Conservation (phyloP, 2,888 invertebrate genomes). For the Drosophila kuntzei region DNA sequence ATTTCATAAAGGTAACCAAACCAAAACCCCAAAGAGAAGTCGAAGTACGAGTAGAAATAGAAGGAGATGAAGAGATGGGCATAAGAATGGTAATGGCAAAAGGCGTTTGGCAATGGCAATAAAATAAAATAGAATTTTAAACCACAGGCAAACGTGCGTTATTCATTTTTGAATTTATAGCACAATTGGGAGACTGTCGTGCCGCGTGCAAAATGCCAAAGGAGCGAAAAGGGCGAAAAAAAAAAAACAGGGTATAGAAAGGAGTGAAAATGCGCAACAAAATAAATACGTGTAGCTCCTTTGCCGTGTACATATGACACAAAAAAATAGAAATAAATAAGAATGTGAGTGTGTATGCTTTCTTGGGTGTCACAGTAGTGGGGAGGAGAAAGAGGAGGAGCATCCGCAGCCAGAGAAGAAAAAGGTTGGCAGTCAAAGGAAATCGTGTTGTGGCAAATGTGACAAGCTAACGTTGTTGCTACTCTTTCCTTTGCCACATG, state of each 20-base stretch:
- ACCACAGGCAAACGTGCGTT: constrained; percentile 81
- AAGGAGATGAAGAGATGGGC: neutral
- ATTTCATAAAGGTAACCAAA: constrained; percentile 50
- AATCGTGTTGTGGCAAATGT: constrained; percentile 76
- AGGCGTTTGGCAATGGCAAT: constrained; percentile 59
- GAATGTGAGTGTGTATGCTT: constrained; percentile 12
- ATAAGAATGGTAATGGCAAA: constrained; percentile 6
- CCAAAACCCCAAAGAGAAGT: constrained; percentile 15
- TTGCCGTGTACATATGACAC: constrained; percentile 49
- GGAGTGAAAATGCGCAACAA: constrained; percentile 74
- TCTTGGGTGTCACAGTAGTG: constrained; percentile 2
- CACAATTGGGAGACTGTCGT: constrained; percentile 76
- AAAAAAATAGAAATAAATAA: constrained; percentile 75
- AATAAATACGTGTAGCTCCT: constrained; percentile 54
- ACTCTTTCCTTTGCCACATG: neutral
- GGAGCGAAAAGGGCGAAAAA: constrained; percentile 39
- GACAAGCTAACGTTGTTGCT: constrained; percentile 60
- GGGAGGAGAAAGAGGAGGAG: constrained; percentile 2
- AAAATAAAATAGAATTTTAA: constrained; percentile 77
- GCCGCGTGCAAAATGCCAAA: constrained; percentile 57
- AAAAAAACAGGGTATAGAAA: constrained; percentile 30
- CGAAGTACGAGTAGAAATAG: neutral
- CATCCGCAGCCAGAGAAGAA: constrained; percentile 15
- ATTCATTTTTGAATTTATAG: constrained; percentile 82
- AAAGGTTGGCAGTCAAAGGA: constrained; percentile 65